Percentiles rank a stretch among this genome's conserved stretches.
Conservation (phyloP, 2,113 vertebrate species). For the Oceanodroma tethys region DNA sequence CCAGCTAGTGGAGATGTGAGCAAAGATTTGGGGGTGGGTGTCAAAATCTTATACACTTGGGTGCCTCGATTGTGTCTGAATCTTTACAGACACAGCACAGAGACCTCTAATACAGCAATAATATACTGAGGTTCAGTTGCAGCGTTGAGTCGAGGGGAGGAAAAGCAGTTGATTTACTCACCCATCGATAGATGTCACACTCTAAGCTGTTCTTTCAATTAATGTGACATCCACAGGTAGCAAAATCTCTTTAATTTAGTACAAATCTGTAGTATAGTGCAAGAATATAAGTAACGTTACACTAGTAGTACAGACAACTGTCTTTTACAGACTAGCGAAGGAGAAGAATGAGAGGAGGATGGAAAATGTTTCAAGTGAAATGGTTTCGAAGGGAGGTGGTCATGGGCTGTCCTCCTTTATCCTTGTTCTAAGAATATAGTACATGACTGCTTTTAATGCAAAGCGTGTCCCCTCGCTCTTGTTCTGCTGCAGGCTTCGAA, state of each 20-base stretch:
- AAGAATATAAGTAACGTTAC: not conserved
- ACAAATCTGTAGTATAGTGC: not conserved
- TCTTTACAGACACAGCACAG: not conserved
- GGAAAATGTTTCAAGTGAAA: not conserved
- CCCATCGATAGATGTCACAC: not conserved
- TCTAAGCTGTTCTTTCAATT: not conserved
- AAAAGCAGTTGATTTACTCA: not conserved
- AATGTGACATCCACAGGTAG: not conserved
- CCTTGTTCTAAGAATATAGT: not conserved
- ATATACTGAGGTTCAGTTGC: not conserved
- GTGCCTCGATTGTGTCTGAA: not conserved
- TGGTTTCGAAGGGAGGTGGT: not conserved
- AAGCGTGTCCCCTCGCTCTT: not conserved
- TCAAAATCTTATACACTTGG: not conserved
- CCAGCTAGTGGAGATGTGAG: not conserved
- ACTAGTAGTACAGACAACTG: not conserved
- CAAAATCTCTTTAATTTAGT: not conserved
- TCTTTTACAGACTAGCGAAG: not conserved
- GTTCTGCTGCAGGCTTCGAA: not conserved
- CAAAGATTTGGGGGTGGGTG: not conserved
- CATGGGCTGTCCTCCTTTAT: not conserved
- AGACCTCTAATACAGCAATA: not conserved
- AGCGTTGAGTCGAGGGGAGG: not conserved
- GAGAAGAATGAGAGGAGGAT: not conserved
- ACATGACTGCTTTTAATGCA: not conserved